A percentile compares a stretch with the other conserved stretches of the same genome.
Evolutionary conservation across 30 jellyfish, hydroid and myxozoan genomes (phyloP).

Genomic region (Aurelia sp.): DNA sequence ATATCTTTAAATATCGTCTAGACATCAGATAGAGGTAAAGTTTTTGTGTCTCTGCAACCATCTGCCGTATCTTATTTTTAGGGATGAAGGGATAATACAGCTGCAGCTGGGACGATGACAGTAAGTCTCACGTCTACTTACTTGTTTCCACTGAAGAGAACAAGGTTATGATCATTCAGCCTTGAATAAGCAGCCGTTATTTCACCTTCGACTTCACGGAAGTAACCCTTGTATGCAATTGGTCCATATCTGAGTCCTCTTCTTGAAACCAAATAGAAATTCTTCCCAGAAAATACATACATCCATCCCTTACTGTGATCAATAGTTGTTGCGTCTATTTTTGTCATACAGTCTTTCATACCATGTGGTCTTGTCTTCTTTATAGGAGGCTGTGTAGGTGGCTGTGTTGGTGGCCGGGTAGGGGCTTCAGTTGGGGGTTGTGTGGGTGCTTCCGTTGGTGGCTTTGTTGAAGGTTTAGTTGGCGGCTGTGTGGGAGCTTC

Average conservation of each 20-base stretch:
- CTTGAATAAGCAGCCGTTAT: conserved; percentile 58
- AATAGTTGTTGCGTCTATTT: conserved; percentile 40
- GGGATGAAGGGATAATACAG: not conserved
- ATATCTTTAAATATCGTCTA: too few species aligned
- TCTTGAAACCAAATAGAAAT: conserved; percentile 32
- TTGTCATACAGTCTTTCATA: conserved; percentile 10
- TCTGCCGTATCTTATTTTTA: not conserved
- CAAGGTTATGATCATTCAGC: conserved; percentile 7
- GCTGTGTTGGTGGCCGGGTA: too few species aligned
- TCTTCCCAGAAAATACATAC: conserved; percentile 33
- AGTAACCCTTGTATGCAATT: not conserved
- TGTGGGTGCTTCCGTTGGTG: too few species aligned
- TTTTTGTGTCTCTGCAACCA: too few species aligned
- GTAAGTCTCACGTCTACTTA: not conserved
- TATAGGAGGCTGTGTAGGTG: not conserved
- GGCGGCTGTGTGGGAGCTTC: conserved; percentile 29
- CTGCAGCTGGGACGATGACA: not conserved
- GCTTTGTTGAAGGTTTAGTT: not conserved
- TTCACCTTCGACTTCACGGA: conserved; percentile 16
- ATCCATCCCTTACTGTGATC: conserved; percentile 50
- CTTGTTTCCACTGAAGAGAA: conserved; percentile 55
- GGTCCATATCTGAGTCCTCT: conserved; percentile 55
- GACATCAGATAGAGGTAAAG: too few species aligned
- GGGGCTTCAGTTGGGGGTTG: too few species aligned
- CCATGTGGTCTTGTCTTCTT: not conserved